These are phyloP conservation scores for Drosophila kepulauana DNA, from an alignment of 1,140 invertebrate genomes.

Conservation along the genomic window DNA sequence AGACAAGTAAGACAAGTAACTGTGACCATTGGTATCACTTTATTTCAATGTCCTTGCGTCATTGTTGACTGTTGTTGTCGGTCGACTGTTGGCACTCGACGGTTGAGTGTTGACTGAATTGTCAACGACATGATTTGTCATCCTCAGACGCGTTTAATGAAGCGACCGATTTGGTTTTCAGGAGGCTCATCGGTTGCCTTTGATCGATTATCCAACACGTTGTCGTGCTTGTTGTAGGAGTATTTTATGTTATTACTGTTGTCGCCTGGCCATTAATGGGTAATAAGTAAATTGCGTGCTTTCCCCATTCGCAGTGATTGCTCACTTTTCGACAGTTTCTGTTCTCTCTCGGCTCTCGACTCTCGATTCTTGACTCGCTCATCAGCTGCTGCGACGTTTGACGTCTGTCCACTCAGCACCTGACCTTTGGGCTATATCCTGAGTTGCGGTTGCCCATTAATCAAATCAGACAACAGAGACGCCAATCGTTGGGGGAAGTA, in stretches of 20 bases:
- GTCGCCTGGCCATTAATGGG: conserved; percentile 66
- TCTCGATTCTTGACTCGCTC: not conserved
- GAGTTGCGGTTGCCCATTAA: conserved; percentile 53
- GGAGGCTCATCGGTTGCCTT: conserved; percentile 44
- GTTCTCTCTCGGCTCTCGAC: conserved; percentile 20
- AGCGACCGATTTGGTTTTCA: conserved; percentile 48
- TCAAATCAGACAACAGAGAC: conserved; percentile 64
- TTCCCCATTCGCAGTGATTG: conserved; percentile 77
- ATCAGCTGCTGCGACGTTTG: conserved; percentile 26
- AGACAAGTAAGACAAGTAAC: conserved; percentile 25
- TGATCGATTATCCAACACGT: conserved; percentile 71
- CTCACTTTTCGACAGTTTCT: conserved; percentile 78
- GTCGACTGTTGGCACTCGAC: conserved; percentile 19
- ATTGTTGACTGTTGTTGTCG: conserved; percentile 53
- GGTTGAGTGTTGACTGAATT: conserved; percentile 62
- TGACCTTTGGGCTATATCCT: conserved; percentile 34
- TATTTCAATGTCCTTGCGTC: conserved; percentile 48
- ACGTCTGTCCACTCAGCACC: conserved; percentile 25
- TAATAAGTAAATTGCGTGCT: conserved; percentile 83
- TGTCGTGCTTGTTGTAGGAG: not conserved
- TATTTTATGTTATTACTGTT: conserved; percentile 5
- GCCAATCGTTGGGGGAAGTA: not conserved
- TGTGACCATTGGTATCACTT: conserved; percentile 40
- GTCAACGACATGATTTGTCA: conserved; percentile 81
- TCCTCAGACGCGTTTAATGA: conserved; percentile 47